Evolutionary conservation across 2,888 invertebrate species (phyloP).

Genomic region (Scaptomyza flava): DNA sequence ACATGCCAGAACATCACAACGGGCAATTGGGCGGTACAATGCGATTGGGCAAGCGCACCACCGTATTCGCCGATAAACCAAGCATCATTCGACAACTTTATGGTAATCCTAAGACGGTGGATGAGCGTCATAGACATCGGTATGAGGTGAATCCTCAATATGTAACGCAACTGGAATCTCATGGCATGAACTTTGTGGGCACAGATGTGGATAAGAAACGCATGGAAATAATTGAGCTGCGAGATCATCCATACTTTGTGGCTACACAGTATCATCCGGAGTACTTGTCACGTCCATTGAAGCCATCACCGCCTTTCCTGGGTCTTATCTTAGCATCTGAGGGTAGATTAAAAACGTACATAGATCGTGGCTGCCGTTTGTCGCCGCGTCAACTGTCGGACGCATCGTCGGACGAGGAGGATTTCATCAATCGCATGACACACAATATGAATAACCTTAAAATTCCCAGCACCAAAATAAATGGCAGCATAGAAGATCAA

Average conservation of each 20-base stretch:
- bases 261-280: slow-evolving; percentile 99
- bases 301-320: slow-evolving; percentile 97
- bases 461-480: neutral
- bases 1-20: slow-evolving; percentile 99
- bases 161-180: slow-evolving; percentile 90
- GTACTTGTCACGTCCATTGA: slow-evolving; percentile 95
- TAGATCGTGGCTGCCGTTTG: slow-evolving; percentile 90
- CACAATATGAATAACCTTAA: slow-evolving; percentile 29
- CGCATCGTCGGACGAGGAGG: slow-evolving; percentile 87
- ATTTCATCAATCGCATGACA: slow-evolving; percentile 41
- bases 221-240: slow-evolving; percentile 97
- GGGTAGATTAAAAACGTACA: slow-evolving; percentile 90
- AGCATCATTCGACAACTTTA: slow-evolving; percentile 90
- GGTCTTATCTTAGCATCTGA: slow-evolving; percentile 96
- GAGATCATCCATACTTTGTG: slow-evolving; percentile 95
- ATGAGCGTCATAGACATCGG: slow-evolving; percentile 98
- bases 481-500: slow-evolving; percentile 8
- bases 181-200: slow-evolving; percentile 95
- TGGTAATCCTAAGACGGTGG: slow-evolving; percentile 90
- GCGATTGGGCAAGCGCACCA: slow-evolving; percentile 97
- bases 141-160: slow-evolving; percentile 98
- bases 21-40: slow-evolving; percentile 98
- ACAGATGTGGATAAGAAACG: slow-evolving; percentile 92
- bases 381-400: slow-evolving; percentile 91
- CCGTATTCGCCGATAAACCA: slow-evolving; percentile 88